Percentiles rank a stretch among this genome's conserved stretches.
These are phyloP conservation scores for Leptonema lineaticorne DNA, from an alignment of 1,140 invertebrate species.

Conservation along the genomic window DNA sequence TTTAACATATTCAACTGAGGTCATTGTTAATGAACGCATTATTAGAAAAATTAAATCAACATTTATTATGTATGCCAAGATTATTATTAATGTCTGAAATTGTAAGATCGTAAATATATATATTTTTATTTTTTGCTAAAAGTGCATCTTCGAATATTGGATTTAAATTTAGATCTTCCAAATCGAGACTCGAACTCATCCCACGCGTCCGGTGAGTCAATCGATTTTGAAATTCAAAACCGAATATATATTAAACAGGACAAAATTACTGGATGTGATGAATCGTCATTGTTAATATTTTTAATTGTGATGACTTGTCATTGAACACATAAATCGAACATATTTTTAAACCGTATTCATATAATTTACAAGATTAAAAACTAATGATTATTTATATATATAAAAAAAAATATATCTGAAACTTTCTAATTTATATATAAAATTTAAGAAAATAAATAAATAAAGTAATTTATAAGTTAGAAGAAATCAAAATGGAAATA, in stretches of 20 bases:
- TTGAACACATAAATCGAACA: neutral
- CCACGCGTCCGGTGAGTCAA: neutral
- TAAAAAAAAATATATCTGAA: no score
- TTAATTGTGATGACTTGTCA: neutral
- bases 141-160: constrained; percentile 10
- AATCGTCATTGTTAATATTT: neutral
- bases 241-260: neutral
- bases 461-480: no score
- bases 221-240: constrained; percentile 8
- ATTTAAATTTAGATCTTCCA: constrained; percentile 1
- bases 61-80: no score
- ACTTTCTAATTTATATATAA: no score
- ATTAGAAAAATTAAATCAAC: no score
- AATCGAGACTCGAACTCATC: neutral
- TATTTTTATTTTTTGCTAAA: neutral
- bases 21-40: no score
- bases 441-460: no score
- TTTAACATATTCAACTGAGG: no score
- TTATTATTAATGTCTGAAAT: neutral
- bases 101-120: neutral
- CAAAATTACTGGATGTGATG: neutral
- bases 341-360: no score
- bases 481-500: no score
- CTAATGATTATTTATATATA: no score
- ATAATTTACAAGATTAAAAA: no score